These are phyloP conservation scores for Monodelphis domestica DNA, from an alignment of 2,797 vertebrate genomes.

Conservation along the genomic window DNA sequence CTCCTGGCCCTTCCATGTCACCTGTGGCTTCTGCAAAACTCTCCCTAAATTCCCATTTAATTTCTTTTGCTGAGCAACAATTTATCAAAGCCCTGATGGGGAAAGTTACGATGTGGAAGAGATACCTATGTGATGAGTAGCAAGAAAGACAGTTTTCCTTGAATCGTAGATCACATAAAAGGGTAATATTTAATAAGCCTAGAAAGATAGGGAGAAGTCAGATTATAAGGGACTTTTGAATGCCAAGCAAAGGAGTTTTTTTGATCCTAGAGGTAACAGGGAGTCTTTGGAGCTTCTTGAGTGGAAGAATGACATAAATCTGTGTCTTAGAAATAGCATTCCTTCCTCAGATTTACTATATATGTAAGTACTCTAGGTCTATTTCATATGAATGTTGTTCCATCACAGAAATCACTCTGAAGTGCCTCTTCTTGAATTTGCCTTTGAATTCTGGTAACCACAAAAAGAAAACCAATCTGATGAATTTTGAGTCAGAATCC, in stretches of 20 bases:
- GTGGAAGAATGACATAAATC: background rate
- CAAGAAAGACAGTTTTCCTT: background rate
- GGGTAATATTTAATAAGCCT: background rate
- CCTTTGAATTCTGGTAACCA: background rate
- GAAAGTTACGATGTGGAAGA: too few relatives aligned
- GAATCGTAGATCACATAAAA: background rate
- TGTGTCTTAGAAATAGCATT: background rate
- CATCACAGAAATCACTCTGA: background rate
- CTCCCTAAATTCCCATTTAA: too few relatives aligned
- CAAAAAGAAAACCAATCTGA: background rate
- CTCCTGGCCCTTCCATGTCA: too few relatives aligned
- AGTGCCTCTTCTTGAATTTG: background rate
- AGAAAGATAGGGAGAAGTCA: background rate
- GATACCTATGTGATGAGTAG: too few relatives aligned
- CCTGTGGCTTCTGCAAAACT: too few relatives aligned
- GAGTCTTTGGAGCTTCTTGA: background rate
- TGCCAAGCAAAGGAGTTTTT: background rate
- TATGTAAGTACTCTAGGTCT: background rate
- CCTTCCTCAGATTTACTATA: background rate
- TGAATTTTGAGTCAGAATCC: background rate
- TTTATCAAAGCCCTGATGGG: too few relatives aligned
- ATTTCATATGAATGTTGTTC: background rate
- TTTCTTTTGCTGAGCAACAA: too few relatives aligned
- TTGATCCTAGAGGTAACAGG: background rate
- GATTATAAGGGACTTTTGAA: background rate